Evolutionary conservation across 2,797 vertebrate species (phyloP).

Genomic region (Pangasius macronema): DNA sequence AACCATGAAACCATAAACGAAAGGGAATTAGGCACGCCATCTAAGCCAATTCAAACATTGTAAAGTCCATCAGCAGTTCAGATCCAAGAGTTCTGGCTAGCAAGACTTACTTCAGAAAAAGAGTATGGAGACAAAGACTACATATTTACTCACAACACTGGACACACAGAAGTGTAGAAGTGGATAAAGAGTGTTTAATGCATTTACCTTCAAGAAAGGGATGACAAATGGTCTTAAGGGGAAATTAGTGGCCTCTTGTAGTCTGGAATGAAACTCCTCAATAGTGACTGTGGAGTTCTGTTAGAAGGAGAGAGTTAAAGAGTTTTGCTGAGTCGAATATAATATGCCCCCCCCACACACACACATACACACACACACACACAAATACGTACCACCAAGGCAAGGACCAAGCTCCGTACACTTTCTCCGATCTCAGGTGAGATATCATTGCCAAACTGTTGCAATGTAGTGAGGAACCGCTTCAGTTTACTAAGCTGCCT

Average conservation of each 20-base stretch:
- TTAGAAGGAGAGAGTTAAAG: conserved; percentile 48
- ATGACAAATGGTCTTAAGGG: conserved; percentile 95
- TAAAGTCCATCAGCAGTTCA: background rate
- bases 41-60: background rate
- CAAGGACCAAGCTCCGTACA: conserved; percentile 92
- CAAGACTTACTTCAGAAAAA: background rate
- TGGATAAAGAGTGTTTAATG: background rate
- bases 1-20: background rate
- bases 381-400: conserved; percentile 85
- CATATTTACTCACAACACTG: background rate
- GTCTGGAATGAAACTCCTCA: conserved; percentile 96
- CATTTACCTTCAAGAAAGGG: conserved; percentile 93
- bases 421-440: conserved; percentile 98
- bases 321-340: background rate
- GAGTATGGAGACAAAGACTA: background rate
- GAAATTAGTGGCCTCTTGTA: conserved; percentile 98
- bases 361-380: conserved; percentile 46
- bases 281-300: conserved; percentile 98
- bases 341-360: background rate
- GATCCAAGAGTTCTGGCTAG: background rate
- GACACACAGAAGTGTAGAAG: background rate
- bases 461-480: conserved; percentile 96
- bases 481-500: conserved; percentile 98
- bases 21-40: background rate
- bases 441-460: conserved; percentile 99